Evolutionary conservation across 2,888 invertebrate genomes (phyloP), one percentile per base, ranked within the genome.

Genomic region (Antheraea assamensis): DNA sequence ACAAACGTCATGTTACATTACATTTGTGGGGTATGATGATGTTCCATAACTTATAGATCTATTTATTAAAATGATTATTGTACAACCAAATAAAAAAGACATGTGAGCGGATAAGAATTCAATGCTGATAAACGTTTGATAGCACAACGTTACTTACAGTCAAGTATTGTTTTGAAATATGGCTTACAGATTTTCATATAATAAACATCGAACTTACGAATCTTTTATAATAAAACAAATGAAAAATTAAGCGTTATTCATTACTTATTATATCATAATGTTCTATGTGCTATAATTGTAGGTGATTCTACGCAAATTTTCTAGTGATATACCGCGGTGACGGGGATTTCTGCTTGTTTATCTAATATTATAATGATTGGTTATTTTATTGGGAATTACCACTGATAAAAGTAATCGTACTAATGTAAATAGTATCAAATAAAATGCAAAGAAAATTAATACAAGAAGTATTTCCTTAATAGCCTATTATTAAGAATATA

Each of bases 121-220:
- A 79, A 74, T 77, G 77, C 80, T 79, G 82, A 81, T 83, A 84
- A n/a, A 78, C 78, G 78, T 75, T 72, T 78, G 76, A 79, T 79
- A 79, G 76, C 78, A 76, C n/a, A 78, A 74, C 73, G 73, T 74
- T 78, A 73, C 42, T 75, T 71, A 35, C 75, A 74, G 74, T 74
- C 75, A 80, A 81, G 80, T 82, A 82, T 84, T 88, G 88, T 88
- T 89, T 89, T 88, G 84, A 85, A 83, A 87, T n/a, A 84, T 82
- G 85, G 87, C 88, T 86, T 86, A 83, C 87, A 80, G 78, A 81
- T 78, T 81, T 78, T 77, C 75, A 76, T 70, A 75, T 79, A 76
- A 78, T 77, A 74, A 71, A 70, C n/a, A 58, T 24, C 81, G 81
- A n/a, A 82, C 78, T 86, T 83, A 82, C 81, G 77, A 77, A 78